Conservation (phyloP, 1,140 invertebrate genomes). For the Trissolcus basalis region DNA sequence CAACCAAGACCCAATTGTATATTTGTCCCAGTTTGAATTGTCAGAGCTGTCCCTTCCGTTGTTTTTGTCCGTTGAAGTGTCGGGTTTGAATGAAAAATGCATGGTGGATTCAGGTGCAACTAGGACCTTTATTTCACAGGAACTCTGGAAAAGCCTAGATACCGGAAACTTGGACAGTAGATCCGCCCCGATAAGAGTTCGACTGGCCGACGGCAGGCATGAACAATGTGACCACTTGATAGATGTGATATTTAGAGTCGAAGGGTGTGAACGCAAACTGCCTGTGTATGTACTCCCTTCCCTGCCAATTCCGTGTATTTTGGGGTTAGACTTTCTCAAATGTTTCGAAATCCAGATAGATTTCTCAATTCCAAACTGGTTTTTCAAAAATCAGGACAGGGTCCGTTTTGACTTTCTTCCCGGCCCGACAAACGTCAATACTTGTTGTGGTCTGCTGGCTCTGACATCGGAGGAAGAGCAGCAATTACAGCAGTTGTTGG, state of each 20-base stretch:
- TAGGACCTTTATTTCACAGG: conserved; percentile 1
- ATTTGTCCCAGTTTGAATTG: neutral
- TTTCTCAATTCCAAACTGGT: neutral
- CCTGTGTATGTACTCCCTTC: neutral
- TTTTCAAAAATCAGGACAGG: neutral
- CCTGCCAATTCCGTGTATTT: too few species aligned
- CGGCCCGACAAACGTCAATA: neutral
- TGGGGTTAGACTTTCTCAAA: neutral
- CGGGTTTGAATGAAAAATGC: neutral
- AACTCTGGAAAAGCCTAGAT: too few species aligned
- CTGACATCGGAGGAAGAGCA: neutral
- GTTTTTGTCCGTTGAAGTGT: neutral
- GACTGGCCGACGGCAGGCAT: too few species aligned
- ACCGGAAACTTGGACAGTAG: too few species aligned
- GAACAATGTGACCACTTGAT: too few species aligned
- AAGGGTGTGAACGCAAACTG: neutral
- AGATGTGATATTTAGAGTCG: neutral
- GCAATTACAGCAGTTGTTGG: neutral
- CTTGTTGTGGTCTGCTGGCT: neutral
- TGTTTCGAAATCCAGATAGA: neutral
- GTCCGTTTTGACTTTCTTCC: too few species aligned
- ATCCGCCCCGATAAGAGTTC: too few species aligned
- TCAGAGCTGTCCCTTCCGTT: neutral
- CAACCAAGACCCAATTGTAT: neutral
- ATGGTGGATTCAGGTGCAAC: conserved; percentile 7